Base-by-base conservation (phyloP, 1,140 invertebrate species). In the Popillia japonica region DNA sequence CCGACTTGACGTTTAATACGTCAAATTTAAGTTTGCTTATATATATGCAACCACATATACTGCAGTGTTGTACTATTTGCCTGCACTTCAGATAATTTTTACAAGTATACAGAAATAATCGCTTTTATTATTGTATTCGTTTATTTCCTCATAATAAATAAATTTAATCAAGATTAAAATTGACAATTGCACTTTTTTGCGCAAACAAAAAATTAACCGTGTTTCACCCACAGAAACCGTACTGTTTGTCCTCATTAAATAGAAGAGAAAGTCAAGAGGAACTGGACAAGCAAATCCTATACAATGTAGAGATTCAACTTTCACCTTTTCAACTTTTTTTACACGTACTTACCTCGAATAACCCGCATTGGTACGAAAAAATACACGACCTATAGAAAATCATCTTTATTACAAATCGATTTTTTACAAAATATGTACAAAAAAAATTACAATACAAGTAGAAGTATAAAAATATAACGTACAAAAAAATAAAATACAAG, bases 401-500 rank as follows among this genome's bases (percentile, higher is more conserved):
- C 40, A 41, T 27, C 64, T 72, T 72, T 72, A 72, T 42, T 74
- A n/a, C 34, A 14, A 34, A 27, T 68, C 11, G 11, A 23, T 68
- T 68, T 27, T 23, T 64, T 64, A 64, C 22, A 22, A 68, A 6
- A 27, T 68, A 68, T 68, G 22, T 27, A 68, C 20, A 68, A 68
- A 68, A 68, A 68, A 27, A 68, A 10, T 11, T 27, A 68, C 11
- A 14, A 34, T 17, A 55, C 14, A n/a, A 55, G 17, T 23, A 68
- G 8, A 1, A 2, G 20, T 27, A 9, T 8, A 40, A 40, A 73
- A 23, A 41, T 3, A 74, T 40, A 44, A 41, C 72, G 17, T 17
- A 14, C 3, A 40, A 44, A 73, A 78, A 72, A 44, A 74, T 61
- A 76, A 48, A 64, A 77, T 23, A 64, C 79, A 42, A 78, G 77